phyloP scores from a whole-genome alignment of 2,888 invertebrate genomes.

The Andrena haemorrhoa region DNA sequence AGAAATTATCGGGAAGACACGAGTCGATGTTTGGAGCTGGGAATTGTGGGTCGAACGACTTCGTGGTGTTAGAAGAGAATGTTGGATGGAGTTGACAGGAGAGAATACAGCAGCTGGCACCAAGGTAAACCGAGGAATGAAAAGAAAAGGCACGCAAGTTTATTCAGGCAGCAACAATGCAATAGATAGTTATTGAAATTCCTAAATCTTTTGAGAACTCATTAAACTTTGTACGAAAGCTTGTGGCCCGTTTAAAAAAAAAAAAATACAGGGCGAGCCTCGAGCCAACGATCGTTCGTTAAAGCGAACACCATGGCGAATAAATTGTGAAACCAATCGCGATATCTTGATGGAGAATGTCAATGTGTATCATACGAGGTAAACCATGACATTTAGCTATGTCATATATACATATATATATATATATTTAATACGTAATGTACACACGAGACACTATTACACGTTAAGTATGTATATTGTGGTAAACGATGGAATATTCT shows the following conservation, averaged over 20 bases:
- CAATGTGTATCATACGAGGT: conserved; percentile 80
- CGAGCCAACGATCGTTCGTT: conserved; percentile 50
- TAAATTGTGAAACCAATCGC: conserved; percentile 26
- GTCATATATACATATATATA: conserved; percentile 58
- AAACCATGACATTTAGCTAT: conserved; percentile 74
- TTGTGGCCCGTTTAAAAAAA: conserved; percentile 35
- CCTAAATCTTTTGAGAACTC: conserved; percentile 65
- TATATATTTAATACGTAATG: conserved; percentile 72
- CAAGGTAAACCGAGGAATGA: conserved; percentile 21
- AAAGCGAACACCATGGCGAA: conserved; percentile 33
- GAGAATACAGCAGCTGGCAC: background rate
- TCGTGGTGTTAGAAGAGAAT: too few species aligned
- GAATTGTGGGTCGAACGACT: background rate
- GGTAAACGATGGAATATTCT: conserved; percentile 80
- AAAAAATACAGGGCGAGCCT: conserved; percentile 25
- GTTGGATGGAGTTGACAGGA: too few species aligned
- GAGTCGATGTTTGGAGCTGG: background rate
- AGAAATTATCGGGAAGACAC: background rate
- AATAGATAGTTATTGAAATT: conserved; percentile 74
- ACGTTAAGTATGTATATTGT: conserved; percentile 73
- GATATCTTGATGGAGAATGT: conserved; percentile 76
- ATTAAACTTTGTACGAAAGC: conserved; percentile 63
- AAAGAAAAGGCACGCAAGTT: conserved; percentile 25
- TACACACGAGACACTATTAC: conserved; percentile 67
- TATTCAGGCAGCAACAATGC: conserved; percentile 73